Evolutionary conservation across 2,888 invertebrate genomes (phyloP).

Genomic region (Bruchidius siliquastri): DNA sequence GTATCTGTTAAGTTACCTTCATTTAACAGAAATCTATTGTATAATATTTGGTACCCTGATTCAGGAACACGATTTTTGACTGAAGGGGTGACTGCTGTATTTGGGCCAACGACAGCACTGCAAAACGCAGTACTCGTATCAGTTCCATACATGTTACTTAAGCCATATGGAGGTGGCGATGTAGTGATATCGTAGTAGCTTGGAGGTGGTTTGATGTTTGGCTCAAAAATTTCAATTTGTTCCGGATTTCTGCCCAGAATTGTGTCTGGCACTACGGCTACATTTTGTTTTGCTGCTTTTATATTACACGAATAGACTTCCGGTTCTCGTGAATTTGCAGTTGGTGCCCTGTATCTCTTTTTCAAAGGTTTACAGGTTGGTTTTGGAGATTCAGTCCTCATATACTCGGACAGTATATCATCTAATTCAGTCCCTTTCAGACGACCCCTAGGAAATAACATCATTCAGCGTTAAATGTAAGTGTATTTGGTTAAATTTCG

Average conservation of each 20-base stretch:
- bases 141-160: neutral
- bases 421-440: neutral
- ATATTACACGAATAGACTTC: neutral
- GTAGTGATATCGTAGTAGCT: neutral
- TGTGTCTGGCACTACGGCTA: neutral
- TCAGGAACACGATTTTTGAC: neutral
- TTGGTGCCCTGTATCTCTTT: neutral
- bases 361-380: neutral
- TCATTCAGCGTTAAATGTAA: too few species aligned
- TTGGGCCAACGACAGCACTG: neutral
- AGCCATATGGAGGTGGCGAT: neutral
- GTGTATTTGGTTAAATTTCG: too few species aligned
- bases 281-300: neutral
- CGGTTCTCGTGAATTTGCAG: neutral
- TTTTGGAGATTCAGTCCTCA: neutral
- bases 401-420: neutral
- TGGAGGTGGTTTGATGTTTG: neutral
- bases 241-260: neutral
- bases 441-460: neutral
- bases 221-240: neutral
- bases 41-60: neutral
- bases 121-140: neutral
- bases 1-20: neutral
- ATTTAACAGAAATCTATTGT: neutral
- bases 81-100: neutral